Percentiles rank a stretch among this genome's conserved stretches.
Evolutionary conservation across 2,113 vertebrate genomes (phyloP).

Genomic region (Anser cygnoides): DNA sequence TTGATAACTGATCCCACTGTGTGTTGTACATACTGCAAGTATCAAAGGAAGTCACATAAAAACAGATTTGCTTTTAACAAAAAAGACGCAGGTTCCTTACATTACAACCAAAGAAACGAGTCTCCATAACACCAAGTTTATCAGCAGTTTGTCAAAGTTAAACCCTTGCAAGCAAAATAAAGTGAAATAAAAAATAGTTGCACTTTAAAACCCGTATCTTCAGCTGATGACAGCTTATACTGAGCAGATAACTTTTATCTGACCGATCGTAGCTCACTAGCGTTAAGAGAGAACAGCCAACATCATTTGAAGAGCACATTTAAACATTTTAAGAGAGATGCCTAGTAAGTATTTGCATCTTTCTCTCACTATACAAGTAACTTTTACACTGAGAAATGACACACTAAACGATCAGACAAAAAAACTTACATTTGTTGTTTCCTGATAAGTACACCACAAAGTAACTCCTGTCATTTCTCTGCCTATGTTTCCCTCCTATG

Average conservation of each 20-base stretch:
- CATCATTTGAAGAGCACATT: not conserved
- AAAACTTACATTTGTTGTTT: not conserved
- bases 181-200: not conserved
- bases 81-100: not conserved
- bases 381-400: not conserved
- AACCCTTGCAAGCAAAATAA: not conserved
- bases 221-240: not conserved
- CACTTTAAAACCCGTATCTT: not conserved
- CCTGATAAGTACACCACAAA: not conserved
- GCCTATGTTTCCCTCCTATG: not conserved
- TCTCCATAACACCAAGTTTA: not conserved
- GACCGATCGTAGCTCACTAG: not conserved
- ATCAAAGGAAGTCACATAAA: slow-evolving; percentile 29
- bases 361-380: not conserved
- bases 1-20: slow-evolving; percentile 63
- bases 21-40: slow-evolving; percentile 19
- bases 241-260: not conserved
- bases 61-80: slow-evolving; percentile 3
- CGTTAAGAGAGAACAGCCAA: not conserved
- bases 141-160: not conserved
- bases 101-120: not conserved
- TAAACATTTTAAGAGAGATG: not conserved
- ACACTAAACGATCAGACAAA: not conserved
- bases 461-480: not conserved
- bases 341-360: not conserved